Evolutionary conservation across 2,113 vertebrate species (phyloP).

Genomic region (Gopherus flavomarginatus): DNA sequence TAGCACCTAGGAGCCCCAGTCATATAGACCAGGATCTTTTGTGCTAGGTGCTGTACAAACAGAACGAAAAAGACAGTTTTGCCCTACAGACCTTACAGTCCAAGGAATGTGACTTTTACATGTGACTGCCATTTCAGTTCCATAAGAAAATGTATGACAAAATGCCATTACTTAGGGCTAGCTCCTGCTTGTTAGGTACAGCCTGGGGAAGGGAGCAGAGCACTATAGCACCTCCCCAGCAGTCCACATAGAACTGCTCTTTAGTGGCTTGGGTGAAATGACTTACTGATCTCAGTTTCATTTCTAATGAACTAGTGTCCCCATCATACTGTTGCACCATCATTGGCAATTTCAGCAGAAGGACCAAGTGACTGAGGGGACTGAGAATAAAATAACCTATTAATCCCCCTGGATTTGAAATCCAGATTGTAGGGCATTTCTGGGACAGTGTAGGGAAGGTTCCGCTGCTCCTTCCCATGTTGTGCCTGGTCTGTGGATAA

Average conservation of each 20-base stretch:
- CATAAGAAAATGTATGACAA: fast-evolving
- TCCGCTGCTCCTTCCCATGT: neutral
- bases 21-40: neutral
- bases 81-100: neutral
- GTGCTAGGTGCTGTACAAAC: neutral
- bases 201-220: neutral
- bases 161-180: neutral
- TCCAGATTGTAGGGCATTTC: no score
- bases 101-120: neutral
- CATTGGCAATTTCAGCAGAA: no score
- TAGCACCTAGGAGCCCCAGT: neutral
- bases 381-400: neutral
- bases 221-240: fast-evolving
- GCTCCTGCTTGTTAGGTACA: neutral
- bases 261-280: neutral
- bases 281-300: neutral
- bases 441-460: neutral
- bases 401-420: neutral
- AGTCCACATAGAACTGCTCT: neutral
- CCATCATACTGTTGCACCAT: no score
- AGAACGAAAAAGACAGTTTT: neutral
- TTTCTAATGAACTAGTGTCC: neutral
- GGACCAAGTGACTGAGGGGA: neutral
- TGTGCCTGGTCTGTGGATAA: neutral
- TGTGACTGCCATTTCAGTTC: neutral